phyloP scores from a whole-genome alignment of 2,113 vertebrate species.

The Prochilodus magdalenae region DNA sequence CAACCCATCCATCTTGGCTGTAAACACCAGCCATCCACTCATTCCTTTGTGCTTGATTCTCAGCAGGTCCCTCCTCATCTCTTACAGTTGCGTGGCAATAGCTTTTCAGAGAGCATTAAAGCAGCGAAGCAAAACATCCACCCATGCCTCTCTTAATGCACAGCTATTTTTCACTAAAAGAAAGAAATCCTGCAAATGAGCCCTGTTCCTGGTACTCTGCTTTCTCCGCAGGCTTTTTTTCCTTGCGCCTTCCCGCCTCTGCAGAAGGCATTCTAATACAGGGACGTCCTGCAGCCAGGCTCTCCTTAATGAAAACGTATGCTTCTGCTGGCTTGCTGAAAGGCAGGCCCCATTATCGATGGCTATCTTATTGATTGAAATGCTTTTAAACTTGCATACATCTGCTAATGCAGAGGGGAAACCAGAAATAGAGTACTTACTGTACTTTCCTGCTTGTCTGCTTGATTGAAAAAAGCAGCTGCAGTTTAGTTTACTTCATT shows the following conservation, averaged over 20 bases:
- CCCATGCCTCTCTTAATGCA: constrained; percentile 53
- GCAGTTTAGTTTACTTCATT: not conserved
- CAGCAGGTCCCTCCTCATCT: constrained; percentile 25
- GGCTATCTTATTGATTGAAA: constrained; percentile 77
- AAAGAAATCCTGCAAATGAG: constrained; percentile 32
- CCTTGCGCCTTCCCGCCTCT: constrained; percentile 55
- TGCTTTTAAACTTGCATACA: constrained; percentile 75
- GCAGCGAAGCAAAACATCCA: constrained; percentile 50
- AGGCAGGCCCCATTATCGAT: constrained; percentile 73
- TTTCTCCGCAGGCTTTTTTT: constrained; percentile 56
- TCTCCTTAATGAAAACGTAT: constrained; percentile 73
- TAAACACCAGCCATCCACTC: constrained; percentile 15
- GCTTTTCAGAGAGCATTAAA: constrained; percentile 29
- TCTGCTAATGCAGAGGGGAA: constrained; percentile 64
- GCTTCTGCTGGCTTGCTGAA: constrained; percentile 72
- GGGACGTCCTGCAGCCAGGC: constrained; percentile 65
- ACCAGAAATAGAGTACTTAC: constrained; percentile 11
- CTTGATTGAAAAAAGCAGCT: not conserved
- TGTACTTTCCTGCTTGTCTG: constrained; percentile 4
- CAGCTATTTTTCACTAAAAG: constrained; percentile 47
- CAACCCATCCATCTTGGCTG: not conserved
- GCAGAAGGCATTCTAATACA: constrained; percentile 70
- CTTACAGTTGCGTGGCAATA: not conserved
- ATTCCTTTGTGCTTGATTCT: constrained; percentile 40
- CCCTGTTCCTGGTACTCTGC: constrained; percentile 53